Evolutionary conservation across 2,888 invertebrate genomes (phyloP).

Genomic region (Lottia scabra): DNA sequence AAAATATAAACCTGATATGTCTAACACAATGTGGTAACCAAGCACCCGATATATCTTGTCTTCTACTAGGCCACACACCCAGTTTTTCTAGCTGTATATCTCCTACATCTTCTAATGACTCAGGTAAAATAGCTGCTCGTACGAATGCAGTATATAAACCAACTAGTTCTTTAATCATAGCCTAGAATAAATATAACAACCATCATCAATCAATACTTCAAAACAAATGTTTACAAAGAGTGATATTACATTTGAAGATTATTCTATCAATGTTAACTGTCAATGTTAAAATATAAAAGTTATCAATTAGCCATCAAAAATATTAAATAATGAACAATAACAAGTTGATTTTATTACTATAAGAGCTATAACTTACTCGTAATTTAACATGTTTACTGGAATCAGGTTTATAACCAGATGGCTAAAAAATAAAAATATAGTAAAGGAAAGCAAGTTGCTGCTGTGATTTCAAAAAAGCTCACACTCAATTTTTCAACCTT

Average conservation of each 20-base stretch:
- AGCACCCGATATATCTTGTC: conserved; percentile 65
- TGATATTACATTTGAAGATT: too few relatives aligned
- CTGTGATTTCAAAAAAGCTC: too few relatives aligned
- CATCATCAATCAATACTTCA: background rate
- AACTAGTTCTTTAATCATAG: conserved; percentile 84
- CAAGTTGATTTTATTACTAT: too few relatives aligned
- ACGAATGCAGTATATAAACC: conserved; percentile 81
- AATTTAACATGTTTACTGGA: conserved; percentile 80
- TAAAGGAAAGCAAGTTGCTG: too few relatives aligned
- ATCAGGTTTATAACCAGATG: conserved; percentile 66
- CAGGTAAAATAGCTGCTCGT: conserved; percentile 79
- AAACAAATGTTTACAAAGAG: too few relatives aligned
- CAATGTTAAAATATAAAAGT: too few relatives aligned
- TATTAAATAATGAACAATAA: too few relatives aligned
- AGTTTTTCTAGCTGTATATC: conserved; percentile 68
- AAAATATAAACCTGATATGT: conserved; percentile 73
- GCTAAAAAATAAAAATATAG: background rate
- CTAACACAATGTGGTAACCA: conserved; percentile 87
- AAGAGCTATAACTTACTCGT: conserved; percentile 73
- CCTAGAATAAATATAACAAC: conserved; percentile 69
- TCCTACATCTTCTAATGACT: conserved; percentile 72
- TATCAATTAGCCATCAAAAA: too few relatives aligned
- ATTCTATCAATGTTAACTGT: too few relatives aligned
- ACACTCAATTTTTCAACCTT: too few relatives aligned
- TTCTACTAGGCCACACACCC: conserved; percentile 71